Evolutionary conservation across 2,888 invertebrate species (phyloP), one percentile per base, ranked within the genome.

Genomic region (Listrodromus nycthemerus): DNA sequence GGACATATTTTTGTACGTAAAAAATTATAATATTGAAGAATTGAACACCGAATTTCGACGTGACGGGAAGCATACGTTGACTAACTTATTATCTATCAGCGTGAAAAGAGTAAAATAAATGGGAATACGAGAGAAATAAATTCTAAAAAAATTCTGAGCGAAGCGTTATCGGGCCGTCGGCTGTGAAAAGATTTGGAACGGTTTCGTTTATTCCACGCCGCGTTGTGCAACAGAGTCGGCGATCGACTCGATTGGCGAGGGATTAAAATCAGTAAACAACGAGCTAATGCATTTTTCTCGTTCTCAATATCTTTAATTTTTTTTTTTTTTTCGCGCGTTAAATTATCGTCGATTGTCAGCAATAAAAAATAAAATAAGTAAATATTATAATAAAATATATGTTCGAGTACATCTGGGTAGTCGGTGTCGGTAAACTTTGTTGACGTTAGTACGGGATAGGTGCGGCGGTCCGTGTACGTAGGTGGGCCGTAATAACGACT

Each of bases 401-500:
- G 2, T 24, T 10, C 55, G 55, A 55, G 55, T 21, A 58, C 30
- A 58, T 30, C 30, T 58, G 58, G 1, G 58, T 8, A 30, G 58
- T 6, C 1, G 16, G 24, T 27, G 16, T 10, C 24, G 55, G 55
- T 21, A 24, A 55, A 24, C 24, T 16, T 21, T 24, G 55, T 21
- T 58, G 66, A 24, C 21, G 21, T 48, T 71, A 67, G 76, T 76
- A 71, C 66, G 83, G 76, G 65, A 71, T 76, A 83, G 83, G 83
- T 71, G 83, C 76, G 83, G 83, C 78, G 2, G 55, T 21, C 52
- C 21, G 21, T 24, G 24, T 45, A 66, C 70, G 83, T 83, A 80
- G 83, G 83, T 80, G 83, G 80, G 45, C 65, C 65, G 55, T 77
- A 73, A 80, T 80, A 80, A 80, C 67, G 52, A 67, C 71, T 45